A percentile compares a stretch with the other conserved stretches of the same genome.
Evolutionary conservation across 2,888 invertebrate species (phyloP).

Genomic region (Drepana falcataria): DNA sequence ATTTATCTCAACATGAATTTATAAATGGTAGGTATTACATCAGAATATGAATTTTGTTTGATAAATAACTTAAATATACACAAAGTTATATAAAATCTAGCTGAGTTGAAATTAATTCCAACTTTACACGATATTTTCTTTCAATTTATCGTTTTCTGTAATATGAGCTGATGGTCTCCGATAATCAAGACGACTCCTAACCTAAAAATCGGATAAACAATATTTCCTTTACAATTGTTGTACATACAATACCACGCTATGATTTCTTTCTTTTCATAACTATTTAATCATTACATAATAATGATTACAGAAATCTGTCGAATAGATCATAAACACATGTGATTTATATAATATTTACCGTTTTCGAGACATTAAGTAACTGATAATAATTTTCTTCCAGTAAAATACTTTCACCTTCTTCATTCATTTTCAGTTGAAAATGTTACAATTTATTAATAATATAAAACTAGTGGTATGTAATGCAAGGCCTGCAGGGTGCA

Average conservation of each 20-base stretch:
- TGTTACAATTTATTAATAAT: constrained; percentile 1
- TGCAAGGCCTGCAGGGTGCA: background rate
- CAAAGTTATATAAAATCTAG: too few species aligned
- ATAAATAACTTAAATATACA: too few species aligned
- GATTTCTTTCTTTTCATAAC: background rate
- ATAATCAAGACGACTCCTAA: constrained; percentile 19
- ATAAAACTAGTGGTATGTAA: background rate
- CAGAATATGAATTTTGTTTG: too few species aligned
- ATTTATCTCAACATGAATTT: too few species aligned
- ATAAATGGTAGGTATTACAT: too few species aligned
- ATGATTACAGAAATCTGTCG: constrained; percentile 32
- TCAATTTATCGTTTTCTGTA: too few species aligned
- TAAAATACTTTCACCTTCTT: constrained; percentile 82
- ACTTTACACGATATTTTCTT: too few species aligned
- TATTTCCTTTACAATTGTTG: too few species aligned
- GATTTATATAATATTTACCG: constrained; percentile 80
- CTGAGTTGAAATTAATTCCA: too few species aligned
- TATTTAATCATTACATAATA: constrained; percentile 34
- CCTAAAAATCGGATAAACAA: constrained; percentile 24
- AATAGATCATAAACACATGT: constrained; percentile 32
- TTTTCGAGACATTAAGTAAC: constrained; percentile 89
- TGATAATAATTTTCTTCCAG: constrained; percentile 93
- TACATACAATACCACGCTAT: background rate
- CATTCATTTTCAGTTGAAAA: constrained; percentile 74
- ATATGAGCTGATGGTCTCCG: background rate